These are phyloP conservation scores for Balanococcus diminutus DNA, from an alignment of 2,888 invertebrate genomes.

Conservation along the genomic window DNA sequence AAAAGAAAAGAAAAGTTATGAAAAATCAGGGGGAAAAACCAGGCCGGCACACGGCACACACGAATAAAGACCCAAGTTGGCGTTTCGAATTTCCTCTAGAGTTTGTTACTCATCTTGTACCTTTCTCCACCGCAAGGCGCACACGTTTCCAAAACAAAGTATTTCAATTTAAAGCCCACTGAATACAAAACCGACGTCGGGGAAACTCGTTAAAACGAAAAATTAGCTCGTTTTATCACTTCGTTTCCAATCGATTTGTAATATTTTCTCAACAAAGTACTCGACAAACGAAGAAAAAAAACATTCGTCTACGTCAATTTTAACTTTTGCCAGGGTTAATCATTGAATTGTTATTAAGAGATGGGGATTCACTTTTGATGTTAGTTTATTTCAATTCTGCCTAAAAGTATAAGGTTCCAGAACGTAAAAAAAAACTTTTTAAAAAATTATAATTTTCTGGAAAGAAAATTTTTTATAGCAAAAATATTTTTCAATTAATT, in stretches of 20 bases:
- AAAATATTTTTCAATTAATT: no score
- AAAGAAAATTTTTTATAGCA: no score
- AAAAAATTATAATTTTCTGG: no score
- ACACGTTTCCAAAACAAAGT: conserved; percentile 28
- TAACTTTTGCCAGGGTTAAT: conserved; percentile 14
- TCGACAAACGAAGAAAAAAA: conserved; percentile 28
- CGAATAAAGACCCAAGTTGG: not conserved
- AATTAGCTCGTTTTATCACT: conserved; percentile 41
- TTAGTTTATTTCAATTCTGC: not conserved
- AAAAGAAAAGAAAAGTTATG: conserved; percentile 4
- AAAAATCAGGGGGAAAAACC: not conserved
- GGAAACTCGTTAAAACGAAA: conserved; percentile 39
- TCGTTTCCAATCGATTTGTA: conserved; percentile 41
- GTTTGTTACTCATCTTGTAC: not conserved
- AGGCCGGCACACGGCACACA: not conserved
- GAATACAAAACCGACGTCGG: not conserved
- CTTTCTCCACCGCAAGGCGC: no score
- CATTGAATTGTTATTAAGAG: not conserved
- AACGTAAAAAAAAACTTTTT: no score
- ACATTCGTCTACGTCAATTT: conserved; percentile 33
- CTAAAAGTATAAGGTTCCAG: not conserved
- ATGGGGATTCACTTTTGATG: not conserved
- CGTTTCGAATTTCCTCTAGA: conserved; percentile 4
- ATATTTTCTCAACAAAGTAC: conserved; percentile 35
- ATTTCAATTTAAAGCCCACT: conserved; percentile 38